Evolutionary conservation across 2,113 vertebrate species (phyloP).

Genomic region (Otolemur garnettii): DNA sequence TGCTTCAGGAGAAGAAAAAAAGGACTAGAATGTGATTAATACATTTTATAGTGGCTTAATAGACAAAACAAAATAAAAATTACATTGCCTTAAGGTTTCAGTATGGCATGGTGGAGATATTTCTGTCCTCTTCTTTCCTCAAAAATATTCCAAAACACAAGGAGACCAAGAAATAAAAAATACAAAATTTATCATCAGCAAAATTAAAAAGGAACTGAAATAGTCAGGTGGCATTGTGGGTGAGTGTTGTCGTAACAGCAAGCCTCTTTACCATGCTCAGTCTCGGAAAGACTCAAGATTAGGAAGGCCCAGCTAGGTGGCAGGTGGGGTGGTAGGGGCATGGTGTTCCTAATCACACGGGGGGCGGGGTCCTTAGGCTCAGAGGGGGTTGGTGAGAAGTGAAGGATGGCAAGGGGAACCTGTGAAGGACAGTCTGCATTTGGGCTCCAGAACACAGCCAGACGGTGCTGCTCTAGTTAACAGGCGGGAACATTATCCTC

Average conservation of each 20-base stretch:
- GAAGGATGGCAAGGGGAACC: rapidly evolving
- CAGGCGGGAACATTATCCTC: background rate
- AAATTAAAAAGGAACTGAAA: background rate
- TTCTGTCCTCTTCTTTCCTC: background rate
- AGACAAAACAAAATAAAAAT: constrained; percentile 45
- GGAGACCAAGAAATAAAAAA: background rate
- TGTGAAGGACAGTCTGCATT: background rate
- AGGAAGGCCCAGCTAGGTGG: rapidly evolving
- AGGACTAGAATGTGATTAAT: background rate
- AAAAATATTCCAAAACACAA: background rate
- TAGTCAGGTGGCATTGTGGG: too few species aligned
- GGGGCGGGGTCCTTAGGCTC: background rate
- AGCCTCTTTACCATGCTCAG: rapidly evolving
- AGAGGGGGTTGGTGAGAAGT: background rate
- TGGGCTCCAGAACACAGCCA: background rate
- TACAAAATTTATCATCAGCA: background rate
- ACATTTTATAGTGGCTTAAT: background rate
- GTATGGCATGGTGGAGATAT: background rate
- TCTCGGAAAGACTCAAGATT: background rate
- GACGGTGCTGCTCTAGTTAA: background rate
- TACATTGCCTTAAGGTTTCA: background rate
- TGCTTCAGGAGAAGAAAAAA: background rate
- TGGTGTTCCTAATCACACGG: background rate
- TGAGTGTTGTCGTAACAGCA: background rate
- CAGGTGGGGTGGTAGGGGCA: rapidly evolving